Evolutionary conservation across 2,113 vertebrate species (phyloP).

Genomic region (Taurulus bubalis): DNA sequence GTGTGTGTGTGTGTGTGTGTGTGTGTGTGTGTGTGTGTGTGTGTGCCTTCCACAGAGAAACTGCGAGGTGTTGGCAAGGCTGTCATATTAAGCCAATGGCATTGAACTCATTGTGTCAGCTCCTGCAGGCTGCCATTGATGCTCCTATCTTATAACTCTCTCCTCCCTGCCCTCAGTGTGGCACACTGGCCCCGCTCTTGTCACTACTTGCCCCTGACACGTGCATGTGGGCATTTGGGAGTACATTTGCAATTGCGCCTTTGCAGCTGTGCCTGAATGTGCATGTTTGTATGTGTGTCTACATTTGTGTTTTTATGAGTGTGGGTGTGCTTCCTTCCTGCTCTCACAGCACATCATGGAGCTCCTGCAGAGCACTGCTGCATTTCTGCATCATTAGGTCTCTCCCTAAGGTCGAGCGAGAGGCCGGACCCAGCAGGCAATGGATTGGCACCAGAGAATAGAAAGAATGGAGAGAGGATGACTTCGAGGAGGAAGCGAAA

Average conservation of each 20-base stretch:
- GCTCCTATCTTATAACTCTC: conserved; percentile 64
- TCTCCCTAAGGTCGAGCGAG: conserved; percentile 56
- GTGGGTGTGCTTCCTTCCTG: conserved; percentile 40
- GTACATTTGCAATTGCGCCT: conserved; percentile 42
- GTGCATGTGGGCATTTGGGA: conserved; percentile 21
- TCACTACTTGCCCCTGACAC: conserved; percentile 48
- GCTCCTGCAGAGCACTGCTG: conserved; percentile 58
- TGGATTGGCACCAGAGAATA: conserved; percentile 47
- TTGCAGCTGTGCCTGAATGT: conserved; percentile 44
- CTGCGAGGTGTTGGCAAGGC: conserved; percentile 70
- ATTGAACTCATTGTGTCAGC: conserved; percentile 76
- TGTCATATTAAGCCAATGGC: conserved; percentile 73
- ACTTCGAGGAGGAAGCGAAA: conserved; percentile 29
- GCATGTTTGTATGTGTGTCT: conserved; percentile 29
- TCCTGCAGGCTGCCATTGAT: conserved; percentile 73
- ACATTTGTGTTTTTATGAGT: conserved; percentile 33
- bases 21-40: conserved; percentile 8
- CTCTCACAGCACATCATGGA: conserved; percentile 49
- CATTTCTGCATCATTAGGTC: conserved; percentile 75
- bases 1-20: conserved; percentile 12
- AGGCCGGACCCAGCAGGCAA: conserved; percentile 47
- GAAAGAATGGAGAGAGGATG: conserved; percentile 2
- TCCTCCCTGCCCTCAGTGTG: conserved; percentile 42
- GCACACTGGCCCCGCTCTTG: conserved; percentile 53
- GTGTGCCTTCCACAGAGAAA: conserved; percentile 49